A percentile compares a stretch with the other conserved stretches of the same genome.
Conservation (phyloP, 2,113 vertebrate genomes). For the Azemiops feae region DNA sequence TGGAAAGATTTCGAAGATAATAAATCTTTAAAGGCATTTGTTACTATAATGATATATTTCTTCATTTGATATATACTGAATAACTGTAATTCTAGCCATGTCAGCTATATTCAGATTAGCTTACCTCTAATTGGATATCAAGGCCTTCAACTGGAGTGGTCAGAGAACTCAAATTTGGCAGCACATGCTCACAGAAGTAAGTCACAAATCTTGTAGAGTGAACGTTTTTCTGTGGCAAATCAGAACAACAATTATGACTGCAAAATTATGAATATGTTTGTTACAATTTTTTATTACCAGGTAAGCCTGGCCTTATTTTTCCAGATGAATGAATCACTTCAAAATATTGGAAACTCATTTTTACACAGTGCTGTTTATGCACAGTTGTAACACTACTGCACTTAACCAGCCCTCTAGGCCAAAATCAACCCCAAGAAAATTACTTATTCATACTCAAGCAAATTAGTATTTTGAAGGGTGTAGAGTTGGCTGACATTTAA, state of each 20-base stretch:
- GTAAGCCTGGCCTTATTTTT: neutral
- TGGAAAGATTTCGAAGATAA: neutral
- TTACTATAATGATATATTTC: neutral
- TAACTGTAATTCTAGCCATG: neutral
- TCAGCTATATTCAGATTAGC: conserved; percentile 34
- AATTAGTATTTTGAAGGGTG: neutral
- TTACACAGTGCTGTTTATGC: neutral
- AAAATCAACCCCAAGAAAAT: neutral
- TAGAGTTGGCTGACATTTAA: neutral
- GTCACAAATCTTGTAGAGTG: conserved; percentile 97
- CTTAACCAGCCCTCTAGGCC: neutral
- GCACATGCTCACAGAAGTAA: conserved; percentile 95
- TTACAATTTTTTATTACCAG: neutral
- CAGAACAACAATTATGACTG: neutral
- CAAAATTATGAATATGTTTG: neutral
- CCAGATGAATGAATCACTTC: neutral
- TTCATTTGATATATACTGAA: neutral
- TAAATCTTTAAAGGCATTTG: neutral
- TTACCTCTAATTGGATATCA: conserved; percentile 97
- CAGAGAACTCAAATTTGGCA: conserved; percentile 89
- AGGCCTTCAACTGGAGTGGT: conserved; percentile 91
- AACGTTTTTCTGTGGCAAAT: conserved; percentile 90
- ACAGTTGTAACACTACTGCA: neutral
- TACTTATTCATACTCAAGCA: neutral
- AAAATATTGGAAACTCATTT: neutral